phyloP scores from a whole-genome alignment of 1,140 invertebrate species.

The Epicauta chinensis region DNA sequence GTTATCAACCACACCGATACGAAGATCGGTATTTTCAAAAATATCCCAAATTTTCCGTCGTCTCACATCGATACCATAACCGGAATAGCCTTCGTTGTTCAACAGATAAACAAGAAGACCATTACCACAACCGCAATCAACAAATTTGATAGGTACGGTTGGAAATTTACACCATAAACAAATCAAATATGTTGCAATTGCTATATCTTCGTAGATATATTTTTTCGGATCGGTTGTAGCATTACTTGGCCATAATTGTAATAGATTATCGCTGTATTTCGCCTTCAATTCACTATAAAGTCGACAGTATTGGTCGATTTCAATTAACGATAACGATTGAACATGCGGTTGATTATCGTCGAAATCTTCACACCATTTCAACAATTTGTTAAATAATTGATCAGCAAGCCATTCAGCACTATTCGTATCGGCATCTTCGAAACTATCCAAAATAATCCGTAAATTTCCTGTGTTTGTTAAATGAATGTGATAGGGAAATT shows the following conservation, averaged over 20 bases:
- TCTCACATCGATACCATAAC: slow-evolving; percentile 85
- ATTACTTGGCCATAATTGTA: slow-evolving; percentile 78
- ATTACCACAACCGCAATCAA: slow-evolving; percentile 96
- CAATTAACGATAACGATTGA: slow-evolving; percentile 62
- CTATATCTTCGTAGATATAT: slow-evolving; percentile 95
- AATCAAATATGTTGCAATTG: slow-evolving; percentile 88
- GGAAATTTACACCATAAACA: slow-evolving; percentile 67
- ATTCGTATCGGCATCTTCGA: slow-evolving; percentile 33
- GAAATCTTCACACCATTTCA: slow-evolving; percentile 55
- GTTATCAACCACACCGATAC: slow-evolving; percentile 32
- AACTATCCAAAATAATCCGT: slow-evolving; percentile 28
- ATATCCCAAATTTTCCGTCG: slow-evolving; percentile 86
- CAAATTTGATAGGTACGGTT: slow-evolving; percentile 65
- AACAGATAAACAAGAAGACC: slow-evolving; percentile 89
- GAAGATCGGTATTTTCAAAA: slow-evolving; percentile 52
- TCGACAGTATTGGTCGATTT: slow-evolving; percentile 61
- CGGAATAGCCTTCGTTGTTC: slow-evolving; percentile 74
- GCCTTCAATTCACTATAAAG: slow-evolving; percentile 71
- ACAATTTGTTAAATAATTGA: slow-evolving; percentile 55
- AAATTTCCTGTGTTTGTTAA: slow-evolving; percentile 23
- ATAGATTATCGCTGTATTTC: slow-evolving; percentile 70
- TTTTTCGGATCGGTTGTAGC: slow-evolving; percentile 80
- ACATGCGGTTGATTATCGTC: slow-evolving; percentile 33
- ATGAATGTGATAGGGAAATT: slow-evolving; percentile 36
- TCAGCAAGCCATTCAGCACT: slow-evolving; percentile 50